Percentiles rank a stretch among this genome's conserved stretches.
Conservation (phyloP, 2,797 vertebrate species). For the Peromyscus aztecus region DNA sequence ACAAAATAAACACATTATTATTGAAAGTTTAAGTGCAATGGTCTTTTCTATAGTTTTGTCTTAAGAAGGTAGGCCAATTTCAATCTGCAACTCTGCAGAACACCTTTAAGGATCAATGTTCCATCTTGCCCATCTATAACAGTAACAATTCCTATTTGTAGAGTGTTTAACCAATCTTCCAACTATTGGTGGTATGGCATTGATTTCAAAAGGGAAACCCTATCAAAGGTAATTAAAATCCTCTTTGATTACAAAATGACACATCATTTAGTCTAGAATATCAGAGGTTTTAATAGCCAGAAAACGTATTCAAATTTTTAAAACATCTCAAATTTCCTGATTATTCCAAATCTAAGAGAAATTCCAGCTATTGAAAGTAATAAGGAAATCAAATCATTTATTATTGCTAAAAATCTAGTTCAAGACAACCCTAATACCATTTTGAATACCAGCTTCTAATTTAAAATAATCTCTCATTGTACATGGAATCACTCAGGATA, state of each 20-base stretch:
- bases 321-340: conserved; percentile 53
- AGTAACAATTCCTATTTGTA: neutral
- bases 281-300: neutral
- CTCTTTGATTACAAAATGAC: conserved; percentile 28
- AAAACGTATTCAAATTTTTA: conserved; percentile 23
- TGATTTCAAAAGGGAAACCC: conserved; percentile 25
- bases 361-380: conserved; percentile 3
- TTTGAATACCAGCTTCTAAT: conserved; percentile 30
- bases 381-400: conserved; percentile 35
- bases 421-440: neutral
- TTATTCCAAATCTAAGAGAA: neutral
- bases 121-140: neutral
- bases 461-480: conserved; percentile 12
- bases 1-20: conserved; percentile 44
- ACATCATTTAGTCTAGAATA: conserved; percentile 26
- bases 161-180: neutral
- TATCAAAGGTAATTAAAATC: conserved; percentile 36
- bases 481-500: neutral
- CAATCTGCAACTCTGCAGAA: neutral
- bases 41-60: conserved; percentile 14
- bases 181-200: neutral
- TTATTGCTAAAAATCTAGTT: conserved; percentile 52
- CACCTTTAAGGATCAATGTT: neutral
- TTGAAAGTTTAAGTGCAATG: conserved; percentile 23
- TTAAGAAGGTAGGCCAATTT: neutral